These are phyloP conservation scores for Conomelus anceps DNA, from an alignment of 2,888 invertebrate species.

Conservation along the genomic window DNA sequence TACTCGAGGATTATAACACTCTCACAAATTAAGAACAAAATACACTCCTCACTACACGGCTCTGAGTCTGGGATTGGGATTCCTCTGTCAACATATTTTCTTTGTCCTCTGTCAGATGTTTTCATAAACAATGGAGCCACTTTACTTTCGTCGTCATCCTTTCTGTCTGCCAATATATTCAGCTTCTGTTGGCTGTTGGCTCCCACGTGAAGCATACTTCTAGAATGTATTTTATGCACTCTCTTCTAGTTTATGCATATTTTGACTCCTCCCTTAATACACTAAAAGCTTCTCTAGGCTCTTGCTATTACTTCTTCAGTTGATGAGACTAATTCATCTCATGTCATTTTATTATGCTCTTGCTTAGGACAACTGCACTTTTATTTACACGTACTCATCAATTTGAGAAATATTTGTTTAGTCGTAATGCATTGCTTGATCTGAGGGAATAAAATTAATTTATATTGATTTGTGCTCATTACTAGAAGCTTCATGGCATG, in stretches of 20 bases:
- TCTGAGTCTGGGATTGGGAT: background rate
- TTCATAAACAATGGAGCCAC: background rate
- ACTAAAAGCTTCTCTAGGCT: no score
- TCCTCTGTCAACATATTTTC: background rate
- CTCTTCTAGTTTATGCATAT: background rate
- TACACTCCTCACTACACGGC: background rate
- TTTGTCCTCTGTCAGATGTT: background rate
- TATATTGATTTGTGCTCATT: no score
- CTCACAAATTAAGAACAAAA: background rate
- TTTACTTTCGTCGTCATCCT: background rate
- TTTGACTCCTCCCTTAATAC: background rate
- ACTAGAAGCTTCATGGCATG: no score
- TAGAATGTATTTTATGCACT: background rate
- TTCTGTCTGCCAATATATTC: background rate
- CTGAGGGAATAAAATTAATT: no score
- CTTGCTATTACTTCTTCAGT: no score
- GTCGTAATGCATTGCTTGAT: no score
- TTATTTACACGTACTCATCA: no score
- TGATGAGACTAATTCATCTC: no score
- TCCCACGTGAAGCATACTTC: background rate
- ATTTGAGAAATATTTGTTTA: no score
- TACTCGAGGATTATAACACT: background rate
- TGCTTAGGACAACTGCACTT: no score
- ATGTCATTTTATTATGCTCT: no score
- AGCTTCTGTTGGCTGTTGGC: background rate